These are phyloP conservation scores for Altica lythri DNA, from an alignment of 2,888 invertebrate genomes.

Conservation along the genomic window DNA sequence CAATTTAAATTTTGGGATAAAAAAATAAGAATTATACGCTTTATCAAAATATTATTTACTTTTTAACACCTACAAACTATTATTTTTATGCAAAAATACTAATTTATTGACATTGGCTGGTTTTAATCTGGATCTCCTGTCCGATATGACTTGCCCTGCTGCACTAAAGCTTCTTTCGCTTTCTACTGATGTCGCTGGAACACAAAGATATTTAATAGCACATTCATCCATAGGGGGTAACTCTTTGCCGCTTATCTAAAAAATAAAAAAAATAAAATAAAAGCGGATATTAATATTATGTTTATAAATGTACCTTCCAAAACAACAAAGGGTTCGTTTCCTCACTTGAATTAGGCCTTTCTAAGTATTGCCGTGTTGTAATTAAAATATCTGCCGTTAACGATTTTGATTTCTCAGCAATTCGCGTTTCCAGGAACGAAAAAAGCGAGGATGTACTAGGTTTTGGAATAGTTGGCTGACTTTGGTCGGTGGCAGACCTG, in stretches of 20 bases:
- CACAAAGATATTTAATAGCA: slow-evolving; percentile 20
- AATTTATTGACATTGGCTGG: slow-evolving; percentile 9
- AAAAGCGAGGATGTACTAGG: background rate
- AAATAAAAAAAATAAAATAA: background rate
- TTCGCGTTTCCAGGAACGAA: background rate
- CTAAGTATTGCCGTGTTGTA: background rate
- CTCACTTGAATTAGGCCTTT: background rate
- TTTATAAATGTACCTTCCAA: background rate
- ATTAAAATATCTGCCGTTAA: slow-evolving; percentile 22
- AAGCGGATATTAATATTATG: background rate
- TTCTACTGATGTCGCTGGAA: slow-evolving; percentile 28
- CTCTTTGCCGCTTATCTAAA: slow-evolving; percentile 16
- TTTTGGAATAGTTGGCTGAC: background rate
- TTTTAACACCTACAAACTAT: background rate
- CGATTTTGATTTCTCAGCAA: slow-evolving; percentile 9
- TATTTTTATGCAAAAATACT: slow-evolving; percentile 13
- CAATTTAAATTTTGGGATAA: too few species aligned
- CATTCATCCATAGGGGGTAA: slow-evolving; percentile 14
- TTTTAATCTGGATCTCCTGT: slow-evolving; percentile 21
- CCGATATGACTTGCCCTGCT: slow-evolving; percentile 21
- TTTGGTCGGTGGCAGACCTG: slow-evolving; percentile 1
- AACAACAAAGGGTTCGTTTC: background rate
- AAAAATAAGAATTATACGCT: background rate
- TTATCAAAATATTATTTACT: background rate
- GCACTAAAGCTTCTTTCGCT: slow-evolving; percentile 25